Evolutionary conservation across 2,888 invertebrate genomes (phyloP).

Genomic region (Ferrisia virgata): DNA sequence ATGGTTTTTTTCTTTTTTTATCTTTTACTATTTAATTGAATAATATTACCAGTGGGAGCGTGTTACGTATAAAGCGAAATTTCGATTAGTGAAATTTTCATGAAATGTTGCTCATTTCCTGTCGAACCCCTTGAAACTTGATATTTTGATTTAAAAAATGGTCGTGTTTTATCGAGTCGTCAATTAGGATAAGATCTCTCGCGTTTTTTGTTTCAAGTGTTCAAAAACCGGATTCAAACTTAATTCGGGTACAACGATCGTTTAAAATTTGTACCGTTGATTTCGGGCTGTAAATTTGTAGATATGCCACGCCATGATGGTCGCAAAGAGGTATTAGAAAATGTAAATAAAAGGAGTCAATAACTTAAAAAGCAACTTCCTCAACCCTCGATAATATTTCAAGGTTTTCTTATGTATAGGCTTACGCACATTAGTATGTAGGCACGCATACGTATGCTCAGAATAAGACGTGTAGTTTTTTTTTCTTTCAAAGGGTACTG

Average conservation of each 20-base stretch:
- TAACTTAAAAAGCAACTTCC: conserved; percentile 26
- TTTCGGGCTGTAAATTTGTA: not conserved
- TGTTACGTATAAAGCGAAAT: not conserved
- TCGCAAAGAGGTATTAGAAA: not conserved
- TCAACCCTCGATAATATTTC: conserved; percentile 7
- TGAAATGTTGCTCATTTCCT: conserved; percentile 1
- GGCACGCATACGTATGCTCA: not conserved
- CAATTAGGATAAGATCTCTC: conserved; percentile 10
- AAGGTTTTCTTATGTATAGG: conserved; percentile 12
- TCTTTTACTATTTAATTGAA: not conserved
- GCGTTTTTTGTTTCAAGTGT: not conserved
- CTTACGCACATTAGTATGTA: not conserved
- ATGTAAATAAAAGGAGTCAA: conserved; percentile 15
- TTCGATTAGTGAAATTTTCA: conserved; percentile 22
- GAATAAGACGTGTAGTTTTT: not conserved
- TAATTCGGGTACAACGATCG: conserved; percentile 2
- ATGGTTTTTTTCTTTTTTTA: not conserved
- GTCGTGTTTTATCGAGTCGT: not conserved
- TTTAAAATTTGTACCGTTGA: not conserved
- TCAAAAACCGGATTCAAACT: conserved; percentile 20
- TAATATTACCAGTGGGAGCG: not conserved
- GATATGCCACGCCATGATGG: too few species aligned
- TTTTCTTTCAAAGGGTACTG: too few species aligned
- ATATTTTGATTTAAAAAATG: conserved; percentile 1
- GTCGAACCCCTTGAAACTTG: not conserved